These are phyloP conservation scores for Astur gentilis DNA, from an alignment of 2,113 vertebrate genomes.

Conservation along the genomic window DNA sequence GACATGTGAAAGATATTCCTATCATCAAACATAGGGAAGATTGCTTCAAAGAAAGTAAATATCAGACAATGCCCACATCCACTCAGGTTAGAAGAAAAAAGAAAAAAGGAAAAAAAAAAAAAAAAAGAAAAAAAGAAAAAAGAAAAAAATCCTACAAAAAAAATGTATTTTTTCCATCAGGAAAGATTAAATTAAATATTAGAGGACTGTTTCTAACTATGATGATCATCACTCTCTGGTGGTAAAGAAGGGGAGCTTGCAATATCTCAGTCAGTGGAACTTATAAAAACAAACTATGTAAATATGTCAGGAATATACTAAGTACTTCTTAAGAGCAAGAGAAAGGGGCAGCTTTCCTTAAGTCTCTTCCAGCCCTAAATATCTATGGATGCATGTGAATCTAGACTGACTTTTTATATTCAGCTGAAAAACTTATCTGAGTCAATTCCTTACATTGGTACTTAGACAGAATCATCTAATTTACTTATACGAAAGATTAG, in stretches of 20 bases:
- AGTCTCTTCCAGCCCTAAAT: not conserved
- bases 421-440: not conserved
- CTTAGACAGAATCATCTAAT: not conserved
- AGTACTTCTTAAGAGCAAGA: not conserved
- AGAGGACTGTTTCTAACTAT: not conserved
- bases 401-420: not conserved
- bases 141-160: not conserved
- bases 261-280: not conserved
- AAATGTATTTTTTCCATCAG: not conserved
- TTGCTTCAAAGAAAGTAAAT: not conserved
- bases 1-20: not conserved
- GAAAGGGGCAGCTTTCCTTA: not conserved
- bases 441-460: not conserved
- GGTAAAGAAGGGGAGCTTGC: not conserved
- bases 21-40: not conserved
- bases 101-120: not conserved
- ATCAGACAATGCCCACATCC: not conserved
- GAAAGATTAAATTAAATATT: not conserved
- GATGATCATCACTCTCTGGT: fast-evolving
- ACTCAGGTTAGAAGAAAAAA: not conserved
- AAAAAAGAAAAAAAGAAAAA: not conserved
- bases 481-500: not conserved
- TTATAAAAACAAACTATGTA: not conserved
- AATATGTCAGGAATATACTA: not conserved
- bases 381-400: not conserved